A percentile compares a stretch with the other conserved stretches of the same genome.
Conservation (phyloP, 2,113 vertebrate genomes). For the Hemiprocne comata region DNA sequence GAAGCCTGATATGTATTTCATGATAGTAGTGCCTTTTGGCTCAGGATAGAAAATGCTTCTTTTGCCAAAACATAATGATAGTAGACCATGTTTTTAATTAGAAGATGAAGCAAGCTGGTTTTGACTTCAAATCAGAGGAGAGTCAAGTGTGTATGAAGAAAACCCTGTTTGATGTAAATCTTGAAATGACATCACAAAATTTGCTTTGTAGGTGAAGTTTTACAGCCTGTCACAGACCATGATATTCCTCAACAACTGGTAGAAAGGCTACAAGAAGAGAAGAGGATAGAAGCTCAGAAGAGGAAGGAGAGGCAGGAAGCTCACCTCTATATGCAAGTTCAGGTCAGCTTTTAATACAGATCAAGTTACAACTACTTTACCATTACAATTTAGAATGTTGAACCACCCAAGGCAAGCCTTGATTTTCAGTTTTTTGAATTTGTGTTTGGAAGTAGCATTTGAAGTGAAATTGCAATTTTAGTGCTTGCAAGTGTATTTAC, state of each 20-base stretch:
- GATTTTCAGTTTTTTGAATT: background rate
- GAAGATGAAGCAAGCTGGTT: background rate
- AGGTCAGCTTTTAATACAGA: constrained; percentile 78
- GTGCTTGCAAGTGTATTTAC: background rate
- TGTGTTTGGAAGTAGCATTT: background rate
- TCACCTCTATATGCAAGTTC: constrained; percentile 99
- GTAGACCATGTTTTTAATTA: background rate
- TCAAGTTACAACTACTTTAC: background rate
- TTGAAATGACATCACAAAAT: background rate
- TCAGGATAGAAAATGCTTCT: background rate
- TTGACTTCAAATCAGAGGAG: background rate
- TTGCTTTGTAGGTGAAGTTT: constrained; percentile 86
- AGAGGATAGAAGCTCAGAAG: constrained; percentile 98
- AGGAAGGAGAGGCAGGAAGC: constrained; percentile 98
- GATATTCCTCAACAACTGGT: constrained; percentile 98
- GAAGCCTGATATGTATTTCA: background rate
- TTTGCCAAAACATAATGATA: background rate
- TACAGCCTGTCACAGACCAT: constrained; percentile 93
- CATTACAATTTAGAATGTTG: background rate
- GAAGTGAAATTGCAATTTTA: background rate
- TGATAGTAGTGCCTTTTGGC: background rate
- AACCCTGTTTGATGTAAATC: background rate
- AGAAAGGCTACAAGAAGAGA: constrained; percentile 97
- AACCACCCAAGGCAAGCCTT: background rate
- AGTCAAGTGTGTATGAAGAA: background rate